Conservation (phyloP, 23 tunicate genomes). For the Halocynthia aurantium region DNA sequence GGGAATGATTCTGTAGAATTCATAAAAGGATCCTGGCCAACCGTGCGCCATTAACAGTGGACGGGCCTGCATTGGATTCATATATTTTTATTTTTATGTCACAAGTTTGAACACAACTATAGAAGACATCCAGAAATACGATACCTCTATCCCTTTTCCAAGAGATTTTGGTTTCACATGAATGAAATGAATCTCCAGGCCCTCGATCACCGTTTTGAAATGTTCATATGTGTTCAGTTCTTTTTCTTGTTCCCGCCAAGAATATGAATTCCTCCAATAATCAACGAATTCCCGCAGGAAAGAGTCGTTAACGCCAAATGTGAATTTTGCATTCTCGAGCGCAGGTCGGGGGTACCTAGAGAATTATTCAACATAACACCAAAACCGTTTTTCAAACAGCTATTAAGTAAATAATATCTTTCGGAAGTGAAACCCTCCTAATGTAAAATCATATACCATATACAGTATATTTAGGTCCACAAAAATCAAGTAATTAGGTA, state of each 20-base stretch:
- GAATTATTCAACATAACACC: not conserved
- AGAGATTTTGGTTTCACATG: constrained; percentile 36
- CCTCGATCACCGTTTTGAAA: constrained; percentile 84
- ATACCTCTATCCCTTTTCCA: constrained; percentile 20
- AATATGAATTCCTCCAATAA: constrained; percentile 68
- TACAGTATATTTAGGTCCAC: not conserved
- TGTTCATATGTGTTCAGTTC: constrained; percentile 52
- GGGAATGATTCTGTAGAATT: constrained; percentile 56
- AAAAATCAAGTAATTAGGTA: not conserved
- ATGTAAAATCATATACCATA: not conserved
- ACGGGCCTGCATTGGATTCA: not conserved
- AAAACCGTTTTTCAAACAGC: no score
- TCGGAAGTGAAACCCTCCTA: no score
- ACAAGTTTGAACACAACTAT: no score
- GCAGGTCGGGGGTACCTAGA: constrained; percentile 57
- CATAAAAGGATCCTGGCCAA: constrained; percentile 89
- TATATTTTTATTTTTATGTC: not conserved
- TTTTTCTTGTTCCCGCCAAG: constrained; percentile 73
- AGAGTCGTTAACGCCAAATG: constrained; percentile 58
- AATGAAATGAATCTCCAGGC: constrained; percentile 79
- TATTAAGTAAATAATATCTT: no score
- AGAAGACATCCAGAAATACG: not conserved
- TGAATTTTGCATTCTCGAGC: constrained; percentile 37
- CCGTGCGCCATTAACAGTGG: constrained; percentile 64
- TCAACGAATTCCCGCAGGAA: constrained; percentile 43